Evolutionary conservation across 1,140 invertebrate genomes (phyloP), one percentile per base, ranked within the genome.

Genomic region (Drosophila paulistorum): DNA sequence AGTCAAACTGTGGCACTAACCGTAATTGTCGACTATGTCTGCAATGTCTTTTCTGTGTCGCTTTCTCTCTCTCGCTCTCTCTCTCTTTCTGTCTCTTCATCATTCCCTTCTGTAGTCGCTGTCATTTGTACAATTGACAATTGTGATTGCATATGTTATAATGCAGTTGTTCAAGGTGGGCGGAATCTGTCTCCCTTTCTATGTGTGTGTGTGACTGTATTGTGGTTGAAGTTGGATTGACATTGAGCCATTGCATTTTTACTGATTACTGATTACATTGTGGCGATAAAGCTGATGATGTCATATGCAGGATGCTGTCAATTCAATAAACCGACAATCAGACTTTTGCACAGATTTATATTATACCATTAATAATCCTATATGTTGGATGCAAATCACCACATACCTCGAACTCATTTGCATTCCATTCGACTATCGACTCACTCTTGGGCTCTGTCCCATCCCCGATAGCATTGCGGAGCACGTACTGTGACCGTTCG

Each of bases 1-100:
- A 86, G 81, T 86, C 81, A 85, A 85, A 85, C 81, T 86, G 81
- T 85, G 81, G 82, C 81, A 85, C 81, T 85, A 85, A 86, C 70
- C 75, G 82, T 86, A 85, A 85, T 85, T 85, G 81, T 85, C 81
- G 82, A 75, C 78, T 86, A 71, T 69, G 81, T 71, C 74, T 81
- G 74, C 70, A 63, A 54, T 41, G 61, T 77, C 68, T 64, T 51
- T 51, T 51, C 45, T 63, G 26, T 57, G 37, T 65, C 17, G 30
- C 26, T 39, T 33, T 26, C 17, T 33, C 17, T 23, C 45, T 33
- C 62, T 54, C 54, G 10, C 33, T 2, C 20, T 55, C 37, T 39
- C 3, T 10, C 17, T 17, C 17, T 17, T 9, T 39, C 37, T 10
- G 6, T 48, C 11, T 37, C 45, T 33, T 45, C 23, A 51, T 59